Base-by-base conservation (phyloP, 2,888 invertebrate genomes). In the Stictocephala bisonia region DNA sequence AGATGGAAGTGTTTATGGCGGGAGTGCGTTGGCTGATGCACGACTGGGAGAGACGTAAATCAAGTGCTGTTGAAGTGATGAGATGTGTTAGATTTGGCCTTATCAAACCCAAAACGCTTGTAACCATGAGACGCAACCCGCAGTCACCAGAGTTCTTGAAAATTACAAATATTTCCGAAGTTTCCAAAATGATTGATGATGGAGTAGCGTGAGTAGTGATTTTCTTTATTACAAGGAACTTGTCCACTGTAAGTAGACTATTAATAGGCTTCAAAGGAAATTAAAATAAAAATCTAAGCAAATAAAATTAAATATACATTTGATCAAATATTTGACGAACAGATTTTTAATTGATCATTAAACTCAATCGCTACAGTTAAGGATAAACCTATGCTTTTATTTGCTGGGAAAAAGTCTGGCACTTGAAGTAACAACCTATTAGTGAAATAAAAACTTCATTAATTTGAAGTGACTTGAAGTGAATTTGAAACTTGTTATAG, bases 1-100 rank as follows among this genome's bases (percentile, higher is more conserved):
- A 92, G 84, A 89, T 91, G 85, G 91, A 93, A 83, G 89, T 93
- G 0, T 87, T 93, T 48, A 92, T 94, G 91, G 89, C 93, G 0
- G 93, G 90, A 0, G 90, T 93, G 0, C 87, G 93, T 20, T 94
- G 94, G 94, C 82, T 94, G 27, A 89, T 90, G 81, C 87, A 90
- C 58, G 88, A 92, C 79, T 93, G 92, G 92, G 80, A 86, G 0
- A 84, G 86, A 1, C 86, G 94, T 0, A 86, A 88, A 24, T 82
- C 84, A 20, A 81, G 86, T 75, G 85, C 90, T 20, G 83, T 88
- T 0, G 87, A 90, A 6, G 86, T 94, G 0, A 86, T 93, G 83
- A 86, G 86, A 0, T 92, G 92, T 81, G 88, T 94, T 0, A 87
- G 94, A 26, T 94, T 94, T 81, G 92, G 93, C 0, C 86, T 93